A percentile compares a stretch with the other conserved stretches of the same genome.
phyloP scores from a whole-genome alignment of 2,113 vertebrate genomes.

The Cricetomys ansorgei region DNA sequence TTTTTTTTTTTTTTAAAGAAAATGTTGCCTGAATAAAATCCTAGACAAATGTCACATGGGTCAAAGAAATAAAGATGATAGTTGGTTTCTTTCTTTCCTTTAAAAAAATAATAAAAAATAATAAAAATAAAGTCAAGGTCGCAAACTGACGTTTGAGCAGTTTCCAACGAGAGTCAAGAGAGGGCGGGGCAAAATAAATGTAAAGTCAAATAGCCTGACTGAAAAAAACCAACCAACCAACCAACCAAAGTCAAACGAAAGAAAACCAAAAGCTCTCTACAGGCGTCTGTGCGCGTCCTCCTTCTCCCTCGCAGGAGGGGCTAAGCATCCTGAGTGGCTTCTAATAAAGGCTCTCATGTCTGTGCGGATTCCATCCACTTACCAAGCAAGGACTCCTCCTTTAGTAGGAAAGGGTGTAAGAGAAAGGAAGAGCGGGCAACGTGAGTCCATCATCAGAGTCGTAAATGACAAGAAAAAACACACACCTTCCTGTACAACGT shows the following conservation, averaged over 20 bases:
- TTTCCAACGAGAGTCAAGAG: constrained; percentile 86
- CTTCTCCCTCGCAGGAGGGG: constrained; percentile 90
- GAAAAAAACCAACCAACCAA: constrained; percentile 79
- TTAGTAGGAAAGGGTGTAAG: constrained; percentile 99
- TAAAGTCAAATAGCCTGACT: constrained; percentile 89
- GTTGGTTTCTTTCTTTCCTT: background rate
- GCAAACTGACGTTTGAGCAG: constrained; percentile 85
- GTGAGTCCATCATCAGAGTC: constrained; percentile 99
- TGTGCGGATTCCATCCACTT: constrained; percentile 99
- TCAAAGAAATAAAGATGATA: constrained; percentile 83
- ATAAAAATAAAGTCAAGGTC: constrained; percentile 84
- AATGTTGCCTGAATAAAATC: constrained; percentile 84
- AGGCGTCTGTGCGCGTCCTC: constrained; percentile 82
- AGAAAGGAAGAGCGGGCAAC: constrained; percentile 99
- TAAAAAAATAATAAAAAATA: constrained; percentile 46
- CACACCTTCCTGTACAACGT: constrained; percentile 91
- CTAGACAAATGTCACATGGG: constrained; percentile 89
- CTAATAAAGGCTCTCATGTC: constrained; percentile 97
- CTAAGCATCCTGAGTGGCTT: constrained; percentile 93
- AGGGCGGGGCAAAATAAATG: constrained; percentile 81
- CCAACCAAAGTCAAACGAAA: constrained; percentile 43
- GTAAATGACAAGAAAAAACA: constrained; percentile 99
- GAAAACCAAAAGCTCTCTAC: constrained; percentile 84
- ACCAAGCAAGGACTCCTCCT: constrained; percentile 99
- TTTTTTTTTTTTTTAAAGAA: constrained; percentile 79